Evolutionary conservation across 2,113 vertebrate species (phyloP), one percentile per base, ranked within the genome.

Genomic region (Bostrychus sinensis): DNA sequence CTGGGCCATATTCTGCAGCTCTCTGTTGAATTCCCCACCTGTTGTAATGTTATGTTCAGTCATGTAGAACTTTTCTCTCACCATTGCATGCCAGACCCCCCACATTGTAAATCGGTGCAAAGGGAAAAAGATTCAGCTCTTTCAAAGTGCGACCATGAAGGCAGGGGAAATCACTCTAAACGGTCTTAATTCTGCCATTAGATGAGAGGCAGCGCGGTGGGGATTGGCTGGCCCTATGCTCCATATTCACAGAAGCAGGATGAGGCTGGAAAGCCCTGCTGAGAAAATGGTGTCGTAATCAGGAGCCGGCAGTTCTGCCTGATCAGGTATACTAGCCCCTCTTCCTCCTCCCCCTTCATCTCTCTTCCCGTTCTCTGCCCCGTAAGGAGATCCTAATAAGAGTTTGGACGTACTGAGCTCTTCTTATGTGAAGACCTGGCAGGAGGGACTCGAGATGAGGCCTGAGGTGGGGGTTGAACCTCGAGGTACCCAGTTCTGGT

Each of bases 211-310:
- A 95, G 89, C 55, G 48, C 81, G 55, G 81, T 73, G 77, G 93
- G 93, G 95, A 96, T 96, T 94, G 95, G 94, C 93, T 93, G 94
- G 93, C 91, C 89, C 86, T 89, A 83, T 90, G 91, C 93, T 95
- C 94, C 93, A 96, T 95, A 97, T 96, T 98, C 96, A 98, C 95
- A 92, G 94, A 66, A 77, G 77, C 86, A 77, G 94, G 95, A 95
- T 94, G 94, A 95, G 95, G 94, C 93, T 92, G 92, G 92, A 91
- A 82, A 90, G 91, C 96, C 48, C 94, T 90, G 95, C 96, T 97
- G 97, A 94, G 97, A 97, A 98, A 98, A 98, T 97, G 94, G 93
- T 94, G 92, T 94, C 93, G 94, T 98, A 98, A 98, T 98, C 97
- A 98, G 95, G 94, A 95, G 93, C 94, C 90, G 87, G 93, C 95